Base-by-base conservation (phyloP, 1,140 invertebrate genomes). In the Rhyacophila brunnea region DNA sequence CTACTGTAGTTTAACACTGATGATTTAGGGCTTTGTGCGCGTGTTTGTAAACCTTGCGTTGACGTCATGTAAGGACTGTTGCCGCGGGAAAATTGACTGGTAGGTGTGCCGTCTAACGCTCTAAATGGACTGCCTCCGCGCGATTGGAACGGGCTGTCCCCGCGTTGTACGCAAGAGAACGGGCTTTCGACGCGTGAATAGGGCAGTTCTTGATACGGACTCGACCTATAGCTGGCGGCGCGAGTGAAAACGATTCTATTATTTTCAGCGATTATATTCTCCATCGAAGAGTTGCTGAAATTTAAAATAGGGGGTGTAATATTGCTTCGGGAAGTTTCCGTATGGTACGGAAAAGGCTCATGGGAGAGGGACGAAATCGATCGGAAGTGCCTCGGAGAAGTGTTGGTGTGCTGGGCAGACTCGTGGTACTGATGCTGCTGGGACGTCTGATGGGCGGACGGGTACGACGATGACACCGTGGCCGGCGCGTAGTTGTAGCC, bases 341-440 rank as follows among this genome's bases (percentile, higher is more conserved):
- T 13, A 13, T 56, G 40, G 28, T 13, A 50, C 45, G 11, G 53
- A 45, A 18, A 51, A 28, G 19, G 45, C n/a, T 34, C 46, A 10
- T 49, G 44, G 9, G 52, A 42, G 14, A 49, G 36, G n/a, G 50
- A 32, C 32, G 57, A 59, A 35, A 59, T 59, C 6, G 58, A 55
- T 32, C 51, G 46, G 20, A 64, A 59, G 45, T 64, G 61, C 13
- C 61, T 43, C 9, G 61, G 62, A 15, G 62, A 64, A 13, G 57
- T 46, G 44, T 59, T 49, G 56, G 28, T 10, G 18, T 17, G 47
- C 40, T 14, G 35, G n/a, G 23, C 23, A 9, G 23, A 9, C 23
- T 28, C 23, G 23, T 28, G 23, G 23, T 5, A 28, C 9, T 28
- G 23, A 9, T 28, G 23, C 23, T 28, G 23, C 23, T 28, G 45